phyloP scores from a whole-genome alignment of 1,140 invertebrate genomes.

The Aphis gossypii region DNA sequence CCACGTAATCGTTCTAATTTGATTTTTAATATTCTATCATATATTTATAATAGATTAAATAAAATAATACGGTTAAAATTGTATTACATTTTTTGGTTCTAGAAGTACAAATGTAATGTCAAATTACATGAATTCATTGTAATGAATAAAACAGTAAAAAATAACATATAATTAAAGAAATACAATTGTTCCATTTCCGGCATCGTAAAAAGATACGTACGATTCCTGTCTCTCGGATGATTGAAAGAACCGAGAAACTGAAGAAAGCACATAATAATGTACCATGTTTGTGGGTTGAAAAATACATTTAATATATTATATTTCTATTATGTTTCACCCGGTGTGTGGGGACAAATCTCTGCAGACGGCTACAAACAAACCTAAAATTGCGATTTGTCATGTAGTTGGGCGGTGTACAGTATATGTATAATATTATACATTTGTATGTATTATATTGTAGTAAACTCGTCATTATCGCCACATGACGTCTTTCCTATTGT shows the following conservation, averaged over 20 bases:
- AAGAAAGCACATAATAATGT: constrained; percentile 19
- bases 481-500: constrained; percentile 51
- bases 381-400: constrained; percentile 39
- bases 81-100: neutral
- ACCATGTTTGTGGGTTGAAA: constrained; percentile 40
- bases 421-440: neutral
- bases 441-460: neutral
- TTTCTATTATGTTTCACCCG: constrained; percentile 40
- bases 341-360: constrained; percentile 20
- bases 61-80: neutral
- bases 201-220: neutral
- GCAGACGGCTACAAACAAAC: constrained; percentile 37
- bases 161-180: neutral
- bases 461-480: constrained; percentile 53
- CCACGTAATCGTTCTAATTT: neutral
- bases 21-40: neutral
- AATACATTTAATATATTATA: constrained; percentile 32
- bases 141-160: neutral
- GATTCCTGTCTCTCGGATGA: neutral
- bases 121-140: neutral
- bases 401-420: neutral
- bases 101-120: neutral
- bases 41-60: neutral
- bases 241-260: neutral
- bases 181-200: constrained; percentile 32